Evolutionary conservation across 2,797 vertebrate species (phyloP).

Genomic region (Okamejei kenojei): DNA sequence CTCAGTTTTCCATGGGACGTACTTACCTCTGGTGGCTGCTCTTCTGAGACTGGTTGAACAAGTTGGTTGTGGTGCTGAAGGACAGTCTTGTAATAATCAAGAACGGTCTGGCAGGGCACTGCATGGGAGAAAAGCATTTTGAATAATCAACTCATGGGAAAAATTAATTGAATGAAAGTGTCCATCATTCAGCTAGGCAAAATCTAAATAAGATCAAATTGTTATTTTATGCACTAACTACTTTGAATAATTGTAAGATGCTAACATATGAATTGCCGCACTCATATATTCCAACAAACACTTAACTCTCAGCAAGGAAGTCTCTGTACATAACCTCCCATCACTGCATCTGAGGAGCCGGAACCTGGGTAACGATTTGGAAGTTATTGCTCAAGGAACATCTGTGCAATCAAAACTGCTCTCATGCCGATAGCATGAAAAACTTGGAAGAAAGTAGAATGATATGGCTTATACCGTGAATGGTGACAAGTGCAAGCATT

Average conservation of each 20-base stretch:
- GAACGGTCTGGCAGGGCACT: conserved; percentile 92
- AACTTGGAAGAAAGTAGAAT: too few relatives aligned
- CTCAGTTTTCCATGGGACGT: background rate
- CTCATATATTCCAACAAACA: background rate
- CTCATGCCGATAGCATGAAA: too few relatives aligned
- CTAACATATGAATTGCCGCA: background rate
- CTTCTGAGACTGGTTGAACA: conserved; percentile 69
- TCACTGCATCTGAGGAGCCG: too few relatives aligned
- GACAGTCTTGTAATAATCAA: conserved; percentile 91
- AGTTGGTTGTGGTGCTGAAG: conserved; percentile 93
- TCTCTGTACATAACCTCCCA: background rate
- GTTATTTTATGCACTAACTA: too few relatives aligned
- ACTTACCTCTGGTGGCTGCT: conserved; percentile 85
- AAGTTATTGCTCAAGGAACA: too few relatives aligned
- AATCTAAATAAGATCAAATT: background rate
- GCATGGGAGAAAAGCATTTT: conserved; percentile 48
- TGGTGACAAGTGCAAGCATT: too few relatives aligned
- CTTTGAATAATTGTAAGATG: background rate
- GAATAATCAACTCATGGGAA: conserved; percentile 35
- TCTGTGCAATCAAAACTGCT: too few relatives aligned
- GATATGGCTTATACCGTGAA: too few relatives aligned
- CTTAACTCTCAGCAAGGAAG: background rate
- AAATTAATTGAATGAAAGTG: background rate
- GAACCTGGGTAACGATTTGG: too few relatives aligned
- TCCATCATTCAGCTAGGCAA: background rate